Base-by-base conservation (phyloP, 2,797 vertebrate genomes). In the Otolemur crassicaudatus region DNA sequence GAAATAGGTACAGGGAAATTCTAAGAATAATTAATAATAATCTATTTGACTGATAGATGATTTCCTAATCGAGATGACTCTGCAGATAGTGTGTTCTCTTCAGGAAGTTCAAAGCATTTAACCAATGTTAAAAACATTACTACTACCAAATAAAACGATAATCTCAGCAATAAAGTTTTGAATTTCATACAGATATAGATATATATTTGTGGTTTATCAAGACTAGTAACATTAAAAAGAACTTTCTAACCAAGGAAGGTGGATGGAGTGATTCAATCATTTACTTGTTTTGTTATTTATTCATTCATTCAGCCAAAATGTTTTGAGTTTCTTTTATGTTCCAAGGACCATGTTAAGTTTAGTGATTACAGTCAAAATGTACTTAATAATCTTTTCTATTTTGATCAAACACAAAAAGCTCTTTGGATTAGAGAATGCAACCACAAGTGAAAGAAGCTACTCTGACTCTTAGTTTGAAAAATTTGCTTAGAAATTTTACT, bases 31-130 rank as follows among this genome's bases (percentile, higher is more conserved):
- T 76, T 93, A 86, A 25, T 90, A 87, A 34, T 34, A 31, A 19
- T 90, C 23, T 67, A 10, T 92, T 80, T 95, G 87, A 29, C 23
- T 89, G 31, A 87, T 87, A 81, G 6, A 61, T 94, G 17, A 10
- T 19, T 89, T 95, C 43, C 61, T 72, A 90, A 73, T 85, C 79
- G 82, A 77, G 22, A 1, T 83, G 58, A 70, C 22, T 77, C 40
- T 65, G 43, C 65, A 69, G 1, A 10, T 65, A 69, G 1, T 13
- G 69, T 31, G 5, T 87, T 94, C 12, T 1, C 10, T 90, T 58
- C 13, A 79, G 16, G 63, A 80, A 60, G 10, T 72, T 90, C 34
- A 86, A 56, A 82, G 12, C 12, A 67, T 65, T 86, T 96, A 91
- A 11, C 6, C 81, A 63, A 40, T 80, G 12, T 91, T 95, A 77